Base-by-base conservation (phyloP, 1,140 invertebrate genomes). In the Idris sp. region DNA sequence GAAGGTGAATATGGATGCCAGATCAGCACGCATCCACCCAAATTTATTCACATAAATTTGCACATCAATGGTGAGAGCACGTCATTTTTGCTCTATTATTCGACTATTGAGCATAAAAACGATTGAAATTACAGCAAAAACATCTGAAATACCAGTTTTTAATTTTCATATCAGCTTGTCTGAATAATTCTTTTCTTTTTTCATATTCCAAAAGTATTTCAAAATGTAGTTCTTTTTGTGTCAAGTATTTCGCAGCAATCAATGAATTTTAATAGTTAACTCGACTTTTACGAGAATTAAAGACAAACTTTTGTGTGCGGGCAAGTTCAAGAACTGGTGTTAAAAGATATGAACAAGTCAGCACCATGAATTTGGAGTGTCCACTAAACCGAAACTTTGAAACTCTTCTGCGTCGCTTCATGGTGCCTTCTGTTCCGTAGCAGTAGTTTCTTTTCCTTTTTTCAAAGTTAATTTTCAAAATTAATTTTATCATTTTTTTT, bases 1-100 rank as follows among this genome's bases (percentile, higher is more conserved):
- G 92, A 93, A 80, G 93, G 92, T 16, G 88, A 91, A 40, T 93
- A 93, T 83, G 92, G 93, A 82, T 94, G 93, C 82, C 93, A 94
- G 87, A 92, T 94, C 80, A 92, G 91, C 51, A 93, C 92, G 19
- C 92, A 93, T 86, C 92, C 92, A 56, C 92, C 92, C 22, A 91
- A 91, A 80, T 91, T 92, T 68, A 92, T 92, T 86, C 89, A 90
- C 80, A 91, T 92, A 59, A 91, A 92, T 83, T 87, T 94, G 36
- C 91, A 91, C 83, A 90, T 94, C 41, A 92, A 92, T 83, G 92
- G 92, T 93, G 79, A 90, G 90, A 90, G 89, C 88, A 54, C 41
- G 49, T 74, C 61, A 68, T 68, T 68, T 68, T 40, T 74, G 61
- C 25, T 67, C 19, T 26, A 58, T 48, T 62, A 49, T 49, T 41